Evolutionary conservation across 2,888 invertebrate species (phyloP).

Genomic region (Tipula lateralis): DNA sequence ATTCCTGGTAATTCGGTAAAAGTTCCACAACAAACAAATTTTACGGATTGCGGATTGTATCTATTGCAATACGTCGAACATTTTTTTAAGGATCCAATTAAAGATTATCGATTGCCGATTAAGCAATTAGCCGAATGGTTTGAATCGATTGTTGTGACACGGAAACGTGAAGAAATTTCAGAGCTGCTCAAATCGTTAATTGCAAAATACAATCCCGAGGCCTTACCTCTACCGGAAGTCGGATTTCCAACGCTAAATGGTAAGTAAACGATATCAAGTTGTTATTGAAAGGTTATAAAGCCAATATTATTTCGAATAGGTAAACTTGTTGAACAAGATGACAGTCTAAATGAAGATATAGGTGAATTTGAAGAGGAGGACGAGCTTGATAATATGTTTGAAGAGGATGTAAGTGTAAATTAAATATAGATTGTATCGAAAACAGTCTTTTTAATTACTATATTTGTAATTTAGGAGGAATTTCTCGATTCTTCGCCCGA

Average conservation of each 20-base stretch:
- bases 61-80: slow-evolving; percentile 94
- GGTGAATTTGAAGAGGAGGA: slow-evolving; percentile 55
- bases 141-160: slow-evolving; percentile 72
- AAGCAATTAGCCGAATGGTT: slow-evolving; percentile 82
- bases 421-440: background rate
- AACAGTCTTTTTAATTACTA: background rate
- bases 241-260: slow-evolving; percentile 73
- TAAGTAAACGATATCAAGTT: slow-evolving; percentile 43
- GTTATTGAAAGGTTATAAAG: background rate
- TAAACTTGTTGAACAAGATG: slow-evolving; percentile 56
- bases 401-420: slow-evolving; percentile 36
- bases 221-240: slow-evolving; percentile 63
- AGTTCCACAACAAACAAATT: slow-evolving; percentile 97
- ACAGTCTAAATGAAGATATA: slow-evolving; percentile 52
- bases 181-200: slow-evolving; percentile 70
- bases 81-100: slow-evolving; percentile 85
- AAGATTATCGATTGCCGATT: slow-evolving; percentile 77
- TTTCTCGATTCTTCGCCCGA: slow-evolving; percentile 30
- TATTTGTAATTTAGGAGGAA: background rate
- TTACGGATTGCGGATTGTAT: slow-evolving; percentile 94
- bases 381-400: slow-evolving; percentile 50
- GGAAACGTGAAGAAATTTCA: slow-evolving; percentile 83
- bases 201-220: slow-evolving; percentile 65
- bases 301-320: slow-evolving; percentile 44
- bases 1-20: slow-evolving; percentile 83